These are phyloP conservation scores for Vulpes vulpes DNA, from an alignment of 2,113 vertebrate species.

Conservation along the genomic window DNA sequence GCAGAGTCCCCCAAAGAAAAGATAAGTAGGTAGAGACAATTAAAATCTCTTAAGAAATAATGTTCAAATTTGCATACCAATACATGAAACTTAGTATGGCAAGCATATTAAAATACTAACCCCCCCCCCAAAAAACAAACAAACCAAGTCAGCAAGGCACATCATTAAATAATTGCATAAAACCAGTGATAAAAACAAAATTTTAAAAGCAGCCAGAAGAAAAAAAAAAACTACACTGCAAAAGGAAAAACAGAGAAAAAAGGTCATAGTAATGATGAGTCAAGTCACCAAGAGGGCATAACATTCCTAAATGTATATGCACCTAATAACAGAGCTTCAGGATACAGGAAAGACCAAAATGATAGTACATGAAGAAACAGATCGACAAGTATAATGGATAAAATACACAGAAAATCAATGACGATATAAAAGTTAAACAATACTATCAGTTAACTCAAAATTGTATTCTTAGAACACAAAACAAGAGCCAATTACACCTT, in stretches of 20 bases:
- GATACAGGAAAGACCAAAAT: slow-evolving; percentile 35
- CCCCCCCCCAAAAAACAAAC: background rate
- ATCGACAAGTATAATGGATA: background rate
- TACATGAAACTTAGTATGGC: background rate
- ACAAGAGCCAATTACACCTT: background rate
- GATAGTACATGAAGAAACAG: background rate
- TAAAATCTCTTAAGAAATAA: slow-evolving; percentile 11
- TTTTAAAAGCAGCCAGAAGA: slow-evolving; percentile 15
- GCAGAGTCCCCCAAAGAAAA: background rate
- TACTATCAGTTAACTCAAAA: slow-evolving; percentile 19
- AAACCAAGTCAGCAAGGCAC: background rate
- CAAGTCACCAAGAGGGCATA: background rate
- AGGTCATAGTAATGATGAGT: background rate
- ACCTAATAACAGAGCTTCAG: slow-evolving; percentile 8
- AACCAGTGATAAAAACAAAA: slow-evolving; percentile 9
- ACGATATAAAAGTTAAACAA: background rate
- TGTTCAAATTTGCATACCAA: background rate
- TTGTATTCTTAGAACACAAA: background rate
- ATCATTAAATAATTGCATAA: slow-evolving; percentile 9
- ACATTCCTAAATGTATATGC: background rate
- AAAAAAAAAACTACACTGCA: background rate
- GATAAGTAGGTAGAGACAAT: background rate
- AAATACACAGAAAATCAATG: slow-evolving; percentile 37
- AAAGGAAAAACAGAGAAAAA: slow-evolving; percentile 36
- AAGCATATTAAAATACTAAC: slow-evolving; percentile 1